These are phyloP conservation scores for Parascotia fuliginaria DNA, from an alignment of 2,888 invertebrate species.

Conservation along the genomic window DNA sequence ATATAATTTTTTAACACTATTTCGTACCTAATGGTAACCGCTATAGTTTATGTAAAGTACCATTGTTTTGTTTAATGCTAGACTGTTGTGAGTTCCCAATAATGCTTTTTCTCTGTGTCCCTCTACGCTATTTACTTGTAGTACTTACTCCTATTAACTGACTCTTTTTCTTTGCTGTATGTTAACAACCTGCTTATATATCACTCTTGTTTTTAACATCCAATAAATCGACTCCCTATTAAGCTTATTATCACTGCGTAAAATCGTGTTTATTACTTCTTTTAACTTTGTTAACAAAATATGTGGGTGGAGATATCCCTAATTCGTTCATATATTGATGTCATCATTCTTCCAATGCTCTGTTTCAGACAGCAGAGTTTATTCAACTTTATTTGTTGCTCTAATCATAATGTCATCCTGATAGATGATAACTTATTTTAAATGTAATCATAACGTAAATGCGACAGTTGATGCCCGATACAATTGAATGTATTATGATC, in stretches of 20 bases:
- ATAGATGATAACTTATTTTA: conserved; percentile 48
- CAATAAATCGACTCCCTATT: background rate
- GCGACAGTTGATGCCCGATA: conserved; percentile 42
- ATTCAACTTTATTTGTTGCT: conserved; percentile 53
- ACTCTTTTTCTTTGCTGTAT: too few relatives aligned
- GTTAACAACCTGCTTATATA: too few relatives aligned
- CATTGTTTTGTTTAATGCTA: too few relatives aligned
- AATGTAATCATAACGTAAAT: conserved; percentile 31
- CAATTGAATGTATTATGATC: conserved; percentile 34
- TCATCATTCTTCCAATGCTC: conserved; percentile 38
- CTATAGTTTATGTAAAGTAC: too few relatives aligned
- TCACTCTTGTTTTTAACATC: background rate
- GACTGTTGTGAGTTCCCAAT: too few relatives aligned
- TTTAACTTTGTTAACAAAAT: conserved; percentile 6
- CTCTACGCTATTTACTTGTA: too few relatives aligned
- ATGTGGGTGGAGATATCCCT: conserved; percentile 46
- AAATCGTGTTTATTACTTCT: conserved; percentile 16
- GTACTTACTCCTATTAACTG: too few relatives aligned
- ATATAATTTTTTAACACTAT: too few relatives aligned
- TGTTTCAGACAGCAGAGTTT: conserved; percentile 43
- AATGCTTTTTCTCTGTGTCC: too few relatives aligned
- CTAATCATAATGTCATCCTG: conserved; percentile 40
- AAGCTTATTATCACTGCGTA: conserved; percentile 9
- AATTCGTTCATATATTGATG: conserved; percentile 47
- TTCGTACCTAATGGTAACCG: too few relatives aligned